Conservation (phyloP, 2,797 vertebrate species). For the Cottoperca gobio region DNA sequence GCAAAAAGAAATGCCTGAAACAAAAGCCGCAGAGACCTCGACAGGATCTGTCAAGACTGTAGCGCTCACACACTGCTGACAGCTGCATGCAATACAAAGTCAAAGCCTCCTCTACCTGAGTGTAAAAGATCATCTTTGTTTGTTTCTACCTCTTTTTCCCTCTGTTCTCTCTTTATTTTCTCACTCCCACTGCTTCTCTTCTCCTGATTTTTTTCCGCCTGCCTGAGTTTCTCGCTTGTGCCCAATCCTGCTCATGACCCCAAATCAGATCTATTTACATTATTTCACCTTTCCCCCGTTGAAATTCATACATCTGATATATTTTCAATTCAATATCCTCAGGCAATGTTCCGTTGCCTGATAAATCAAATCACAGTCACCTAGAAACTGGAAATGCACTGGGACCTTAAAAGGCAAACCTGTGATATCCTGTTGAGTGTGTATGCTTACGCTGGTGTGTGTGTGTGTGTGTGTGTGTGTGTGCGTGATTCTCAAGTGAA, state of each 20-base stretch:
- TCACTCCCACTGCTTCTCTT: not conserved
- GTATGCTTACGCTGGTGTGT: not conserved
- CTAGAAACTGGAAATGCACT: constrained; percentile 51
- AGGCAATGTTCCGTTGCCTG: constrained; percentile 56
- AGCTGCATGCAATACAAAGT: constrained; percentile 47
- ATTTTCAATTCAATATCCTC: constrained; percentile 75
- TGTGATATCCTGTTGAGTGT: constrained; percentile 20
- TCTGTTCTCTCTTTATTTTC: constrained; percentile 16
- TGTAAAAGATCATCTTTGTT: constrained; percentile 42
- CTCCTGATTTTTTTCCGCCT: constrained; percentile 19
- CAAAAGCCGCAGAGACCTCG: constrained; percentile 27
- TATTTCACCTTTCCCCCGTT: constrained; percentile 57
- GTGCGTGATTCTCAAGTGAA: constrained; percentile 42
- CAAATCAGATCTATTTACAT: constrained; percentile 73
- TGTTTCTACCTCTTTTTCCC: constrained; percentile 20
- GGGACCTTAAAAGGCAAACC: constrained; percentile 57
- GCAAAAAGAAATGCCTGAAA: constrained; percentile 30
- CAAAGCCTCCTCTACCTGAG: constrained; percentile 36
- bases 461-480: not conserved
- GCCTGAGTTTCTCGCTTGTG: constrained; percentile 31
- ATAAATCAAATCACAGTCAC: constrained; percentile 75
- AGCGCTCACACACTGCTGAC: constrained; percentile 28
- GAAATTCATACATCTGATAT: constrained; percentile 73
- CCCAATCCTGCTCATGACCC: constrained; percentile 49
- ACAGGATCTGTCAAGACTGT: constrained; percentile 37